Conservation (phyloP, 2,113 vertebrate species). For the Macaca fascicularis region DNA sequence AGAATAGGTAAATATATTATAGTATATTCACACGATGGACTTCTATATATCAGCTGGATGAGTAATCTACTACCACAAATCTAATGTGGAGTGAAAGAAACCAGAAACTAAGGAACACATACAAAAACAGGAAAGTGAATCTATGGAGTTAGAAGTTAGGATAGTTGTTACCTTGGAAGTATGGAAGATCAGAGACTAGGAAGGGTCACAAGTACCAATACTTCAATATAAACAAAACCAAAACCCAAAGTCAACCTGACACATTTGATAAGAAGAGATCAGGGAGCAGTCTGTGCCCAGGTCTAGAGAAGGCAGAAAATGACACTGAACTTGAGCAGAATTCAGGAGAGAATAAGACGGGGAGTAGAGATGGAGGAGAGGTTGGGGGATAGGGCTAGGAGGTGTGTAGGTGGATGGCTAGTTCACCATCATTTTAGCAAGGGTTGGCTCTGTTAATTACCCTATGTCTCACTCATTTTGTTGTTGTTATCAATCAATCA, state of each 20-base stretch:
- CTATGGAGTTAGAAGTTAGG: not conserved
- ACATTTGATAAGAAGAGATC: not conserved
- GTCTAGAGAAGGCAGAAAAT: not conserved
- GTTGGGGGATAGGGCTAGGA: not conserved
- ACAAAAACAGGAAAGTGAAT: not conserved
- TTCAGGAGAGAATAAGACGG: not conserved
- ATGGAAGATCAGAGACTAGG: not conserved
- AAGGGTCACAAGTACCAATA: not conserved
- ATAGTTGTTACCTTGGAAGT: not conserved
- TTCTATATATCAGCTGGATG: not conserved
- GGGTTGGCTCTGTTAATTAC: not conserved
- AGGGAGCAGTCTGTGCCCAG: not conserved
- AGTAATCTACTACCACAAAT: not conserved
- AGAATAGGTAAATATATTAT: not conserved
- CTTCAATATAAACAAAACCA: not conserved
- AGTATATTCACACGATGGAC: not conserved
- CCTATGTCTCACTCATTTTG: not conserved
- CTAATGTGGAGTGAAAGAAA: not conserved
- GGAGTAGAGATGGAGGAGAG: fast-evolving
- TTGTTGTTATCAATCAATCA: not conserved
- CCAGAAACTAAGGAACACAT: not conserved
- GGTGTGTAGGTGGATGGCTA: not conserved
- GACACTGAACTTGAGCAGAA: not conserved
- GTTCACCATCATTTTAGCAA: not conserved
- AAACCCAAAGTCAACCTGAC: not conserved